Evolutionary conservation across 2,113 vertebrate genomes (phyloP), one percentile per base, ranked within the genome.

Genomic region (Phyllopteryx taeniolatus): DNA sequence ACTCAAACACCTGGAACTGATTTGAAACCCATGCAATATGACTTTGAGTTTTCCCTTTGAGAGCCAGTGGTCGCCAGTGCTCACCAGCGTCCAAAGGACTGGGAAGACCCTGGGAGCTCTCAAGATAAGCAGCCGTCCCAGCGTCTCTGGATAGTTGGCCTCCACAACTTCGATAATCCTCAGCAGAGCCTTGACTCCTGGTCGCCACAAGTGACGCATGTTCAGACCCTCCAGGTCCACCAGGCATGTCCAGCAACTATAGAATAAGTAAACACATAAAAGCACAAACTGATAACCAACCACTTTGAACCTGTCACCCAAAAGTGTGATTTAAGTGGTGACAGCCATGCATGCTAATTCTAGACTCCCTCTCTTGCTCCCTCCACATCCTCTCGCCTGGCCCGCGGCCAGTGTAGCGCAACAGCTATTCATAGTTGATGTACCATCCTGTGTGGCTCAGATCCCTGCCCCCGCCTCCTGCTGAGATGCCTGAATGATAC

Each of bases 101-200:
- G 97, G 96, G 82, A 99, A 99, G 5, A 99, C 96, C 61, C 97
- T 84, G 64, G 97, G 97, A 0, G 97, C 97, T 14, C 97, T 92
- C 0, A 99, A 79, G 79, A 99, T 98, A 3, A 99, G 95, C 19
- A 99, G 91, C 19, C 96, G 93, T 46, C 96, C 97, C 83, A 99
- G 84, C 1, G 97, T 99, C 90, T 99, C 98, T 0, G 98, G 98
- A 81, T 99, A 99, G 89, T 99, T 98, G 14, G 96, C 96, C 85
- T 97, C 98, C 35, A 99, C 98, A 27, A 99, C 95, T 83, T 99
- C 96, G 8, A 99, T 99, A 91, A 96, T 97, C 60, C 96, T 94
- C 72, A 99, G 91, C 75, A 99, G 90, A 1, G 96, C 98, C 76
- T 97, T 98, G 72, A 99, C 96, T 0, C 96, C 97, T 0, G 97